Base-by-base conservation (phyloP, 2,888 invertebrate species). In the Drosophila sordidula region DNA sequence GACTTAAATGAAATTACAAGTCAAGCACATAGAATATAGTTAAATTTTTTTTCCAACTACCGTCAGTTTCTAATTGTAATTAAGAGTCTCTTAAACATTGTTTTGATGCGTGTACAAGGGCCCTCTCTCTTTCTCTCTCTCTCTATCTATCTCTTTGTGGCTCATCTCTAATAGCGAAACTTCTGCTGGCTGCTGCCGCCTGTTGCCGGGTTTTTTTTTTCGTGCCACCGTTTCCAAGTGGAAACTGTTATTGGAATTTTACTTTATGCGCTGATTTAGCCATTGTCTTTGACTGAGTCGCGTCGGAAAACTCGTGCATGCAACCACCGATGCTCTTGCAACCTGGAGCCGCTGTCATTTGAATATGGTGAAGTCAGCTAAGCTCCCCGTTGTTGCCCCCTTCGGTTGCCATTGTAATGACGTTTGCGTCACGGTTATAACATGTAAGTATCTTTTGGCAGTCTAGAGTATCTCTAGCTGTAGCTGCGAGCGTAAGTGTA, bases 351-450 rank as follows among this genome's bases (percentile, higher is more conserved):
- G 54, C 52, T 69, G 52, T 42, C 50, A 52, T 56, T 52, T 58
- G 45, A 50, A 41, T 46, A 51, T 51, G 55, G 38, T 18, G 16
- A 25, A 52, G 59, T 46, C 41, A 45, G 16, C 65, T 51, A 32
- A 41, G 18, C 56, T 36, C 6, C 2, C 6, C n/a, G 29, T 9
- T 29, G 8, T 18, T 18, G 9, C 29, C 18, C 18, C 0, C 4
- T 0, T 3, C 6, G 26, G 34, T 47, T 71, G 59, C 44, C 56
- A 58, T 62, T 72, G 76, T 72, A 75, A 80, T 78, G 80, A 78
- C 59, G 78, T 84, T 84, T 84, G 76, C 81, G 80, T 80, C 80
- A 78, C 80, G 70, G 25, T 47, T 52, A 56, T 62, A 46, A 54
- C 59, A 54, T 59, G 63, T 54, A 59, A 68, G 75, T 76, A 72